phyloP scores from a whole-genome alignment of 1,140 invertebrate species.

The Rhizoglyphus robini region DNA sequence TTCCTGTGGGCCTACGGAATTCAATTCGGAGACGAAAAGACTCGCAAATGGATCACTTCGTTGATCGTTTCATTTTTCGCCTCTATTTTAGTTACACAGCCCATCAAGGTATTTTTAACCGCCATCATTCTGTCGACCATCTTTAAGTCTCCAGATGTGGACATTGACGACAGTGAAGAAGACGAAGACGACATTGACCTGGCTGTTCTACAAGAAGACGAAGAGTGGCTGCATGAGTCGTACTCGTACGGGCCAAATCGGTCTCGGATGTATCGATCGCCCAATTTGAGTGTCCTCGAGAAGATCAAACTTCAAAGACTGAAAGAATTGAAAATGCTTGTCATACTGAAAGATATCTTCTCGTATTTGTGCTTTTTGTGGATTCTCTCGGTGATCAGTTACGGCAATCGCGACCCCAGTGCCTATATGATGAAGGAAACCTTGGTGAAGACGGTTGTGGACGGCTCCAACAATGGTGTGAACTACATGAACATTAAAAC shows the following conservation, averaged over 20 bases:
- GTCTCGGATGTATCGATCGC: slow-evolving; percentile 25
- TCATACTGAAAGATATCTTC: slow-evolving; percentile 38
- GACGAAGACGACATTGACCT: slow-evolving; percentile 37
- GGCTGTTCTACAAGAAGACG: slow-evolving; percentile 27
- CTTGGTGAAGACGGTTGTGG: slow-evolving; percentile 37
- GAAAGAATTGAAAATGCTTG: slow-evolving; percentile 39
- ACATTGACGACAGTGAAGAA: slow-evolving; percentile 39
- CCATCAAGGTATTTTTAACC: slow-evolving; percentile 41
- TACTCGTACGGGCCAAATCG: slow-evolving; percentile 20
- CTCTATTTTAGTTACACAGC: slow-evolving; percentile 43
- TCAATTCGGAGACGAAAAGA: slow-evolving; percentile 42
- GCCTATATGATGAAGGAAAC: slow-evolving; percentile 35
- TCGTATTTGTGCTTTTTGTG: slow-evolving; percentile 40
- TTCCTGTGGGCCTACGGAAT: slow-evolving; percentile 44
- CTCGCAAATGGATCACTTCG: slow-evolving; percentile 43
- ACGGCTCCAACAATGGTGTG: slow-evolving; percentile 18
- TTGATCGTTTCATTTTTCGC: slow-evolving; percentile 42
- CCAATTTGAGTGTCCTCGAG: slow-evolving; percentile 34
- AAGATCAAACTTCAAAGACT: slow-evolving; percentile 33
- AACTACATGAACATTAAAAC: slow-evolving; percentile 16
- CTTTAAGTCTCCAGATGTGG: slow-evolving; percentile 37
- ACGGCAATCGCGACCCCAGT: slow-evolving; percentile 35
- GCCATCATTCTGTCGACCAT: slow-evolving; percentile 40
- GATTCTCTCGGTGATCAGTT: slow-evolving; percentile 38
- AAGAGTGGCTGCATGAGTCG: slow-evolving; percentile 28